Evolutionary conservation across 2,113 vertebrate species (phyloP), one percentile per base, ranked within the genome.

Genomic region (Tyrannus savana): DNA sequence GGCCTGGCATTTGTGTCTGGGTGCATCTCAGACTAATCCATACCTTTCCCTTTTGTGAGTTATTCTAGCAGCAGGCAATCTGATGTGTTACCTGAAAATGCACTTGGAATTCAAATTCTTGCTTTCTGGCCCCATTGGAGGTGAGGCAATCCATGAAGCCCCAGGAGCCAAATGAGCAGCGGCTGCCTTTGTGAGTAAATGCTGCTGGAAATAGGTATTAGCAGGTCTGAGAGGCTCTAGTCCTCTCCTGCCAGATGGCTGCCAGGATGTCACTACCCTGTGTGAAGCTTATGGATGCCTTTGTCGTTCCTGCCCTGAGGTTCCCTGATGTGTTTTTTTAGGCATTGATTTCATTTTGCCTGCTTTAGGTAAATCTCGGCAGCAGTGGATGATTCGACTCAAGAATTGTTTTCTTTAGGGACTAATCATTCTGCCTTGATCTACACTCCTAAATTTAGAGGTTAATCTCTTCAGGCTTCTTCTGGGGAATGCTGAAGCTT

Each of bases 191-290:
- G 56, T 86, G 81, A 76, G 72, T 89, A 82, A 96, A 68, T 85
- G 71, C 93, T 85, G 81, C 62, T 91, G 81, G 84, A 94, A 96
- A 64, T 50, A 37, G 39, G 50, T 92, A 77, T 93, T 86, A 92
- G 84, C 84, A 91, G 84, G 64, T 95, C 42, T 76, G 82, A 88
- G 78, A 60, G 46, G 50, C 91, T 87, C 0, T 6, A 96, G 74
- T 83, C 71, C 58, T 93, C 66, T 94, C 46, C 66, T 89, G 77
- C 84, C 87, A 96, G 78, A 76, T 97, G 89, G 93, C 79, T 90
- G 60, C 78, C 78, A 69, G 67, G 71, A 72, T 69, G 82, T 85
- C 93, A 64, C 41, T 92, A 46, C 41, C 58, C 62, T 13, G 14
- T 37, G 84, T 82, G 77, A 73, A 78, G 49, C 66, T 91, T 74